Percentiles rank a stretch among this genome's conserved stretches.
Conservation (phyloP, 2,797 vertebrate species). For the Typhlichthys subterraneus region DNA sequence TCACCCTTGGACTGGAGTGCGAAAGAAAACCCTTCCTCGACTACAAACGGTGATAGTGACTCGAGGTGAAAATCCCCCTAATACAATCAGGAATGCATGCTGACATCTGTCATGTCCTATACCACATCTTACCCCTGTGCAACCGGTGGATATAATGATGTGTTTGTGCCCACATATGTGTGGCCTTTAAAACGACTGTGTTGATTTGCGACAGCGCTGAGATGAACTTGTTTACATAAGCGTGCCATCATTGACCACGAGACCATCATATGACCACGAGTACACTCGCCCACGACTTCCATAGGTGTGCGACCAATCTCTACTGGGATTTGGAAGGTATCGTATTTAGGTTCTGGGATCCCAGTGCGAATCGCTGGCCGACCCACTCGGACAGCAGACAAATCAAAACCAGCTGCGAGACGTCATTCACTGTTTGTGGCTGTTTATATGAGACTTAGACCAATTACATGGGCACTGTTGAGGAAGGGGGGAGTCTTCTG, state of each 20-base stretch:
- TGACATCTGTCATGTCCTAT: constrained; percentile 38
- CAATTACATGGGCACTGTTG: constrained; percentile 54
- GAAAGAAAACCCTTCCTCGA: constrained; percentile 35
- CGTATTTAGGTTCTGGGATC: constrained; percentile 59
- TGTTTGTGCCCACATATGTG: constrained; percentile 14
- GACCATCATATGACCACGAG: constrained; percentile 1
- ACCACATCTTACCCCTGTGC: constrained; percentile 19
- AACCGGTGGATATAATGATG: constrained; percentile 17
- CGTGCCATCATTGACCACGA: constrained; percentile 1
- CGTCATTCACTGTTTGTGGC: constrained; percentile 63
- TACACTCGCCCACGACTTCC: constrained; percentile 34
- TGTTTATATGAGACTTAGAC: constrained; percentile 58
- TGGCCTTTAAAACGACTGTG: constrained; percentile 1
- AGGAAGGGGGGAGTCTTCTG: constrained; percentile 28
- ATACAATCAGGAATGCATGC: constrained; percentile 39
- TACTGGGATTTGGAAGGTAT: constrained; percentile 63
- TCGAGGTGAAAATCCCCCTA: constrained; percentile 52
- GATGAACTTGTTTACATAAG: neutral
- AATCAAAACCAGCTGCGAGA: constrained; percentile 72
- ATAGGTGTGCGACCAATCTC: constrained; percentile 48
- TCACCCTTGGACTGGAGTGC: constrained; percentile 35
- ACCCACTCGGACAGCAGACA: constrained; percentile 60
- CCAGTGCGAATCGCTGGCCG: constrained; percentile 48
- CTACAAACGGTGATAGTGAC: constrained; percentile 39
- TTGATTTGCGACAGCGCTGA: constrained; percentile 16